Percentiles rank a stretch among this genome's conserved stretches.
These are phyloP conservation scores for Quiscalus mexicanus DNA, from an alignment of 2,113 vertebrate genomes.

Conservation along the genomic window DNA sequence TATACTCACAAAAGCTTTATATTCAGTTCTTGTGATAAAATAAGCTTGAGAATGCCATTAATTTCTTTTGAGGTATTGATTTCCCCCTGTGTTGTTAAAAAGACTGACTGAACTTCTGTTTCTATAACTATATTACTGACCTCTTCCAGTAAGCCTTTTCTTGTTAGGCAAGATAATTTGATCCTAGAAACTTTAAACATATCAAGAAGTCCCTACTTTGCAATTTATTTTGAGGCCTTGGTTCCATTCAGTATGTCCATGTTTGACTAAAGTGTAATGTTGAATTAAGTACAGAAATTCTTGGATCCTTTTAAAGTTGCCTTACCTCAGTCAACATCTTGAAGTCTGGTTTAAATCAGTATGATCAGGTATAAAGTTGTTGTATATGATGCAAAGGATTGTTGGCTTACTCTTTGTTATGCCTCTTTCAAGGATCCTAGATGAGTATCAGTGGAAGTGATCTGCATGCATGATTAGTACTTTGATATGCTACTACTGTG, in stretches of 20 bases:
- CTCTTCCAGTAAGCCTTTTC: not conserved
- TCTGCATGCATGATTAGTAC: slow-evolving; percentile 26
- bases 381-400: not conserved
- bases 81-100: not conserved
- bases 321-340: not conserved
- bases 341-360: not conserved
- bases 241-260: not conserved
- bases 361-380: not conserved
- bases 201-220: not conserved
- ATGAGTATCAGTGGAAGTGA: slow-evolving; percentile 2
- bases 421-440: not conserved
- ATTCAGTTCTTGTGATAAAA: not conserved
- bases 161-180: not conserved
- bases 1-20: not conserved
- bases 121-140: not conserved
- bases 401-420: not conserved
- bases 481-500: slow-evolving; percentile 6
- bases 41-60: not conserved
- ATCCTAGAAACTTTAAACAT: not conserved
- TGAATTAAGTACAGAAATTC: not conserved
- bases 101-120: not conserved
- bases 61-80: not conserved
- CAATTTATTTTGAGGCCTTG: not conserved
- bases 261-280: not conserved
- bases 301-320: not conserved